Evolutionary conservation across 1,140 invertebrate species (phyloP).

Genomic region (Himalopsyche phryganea): DNA sequence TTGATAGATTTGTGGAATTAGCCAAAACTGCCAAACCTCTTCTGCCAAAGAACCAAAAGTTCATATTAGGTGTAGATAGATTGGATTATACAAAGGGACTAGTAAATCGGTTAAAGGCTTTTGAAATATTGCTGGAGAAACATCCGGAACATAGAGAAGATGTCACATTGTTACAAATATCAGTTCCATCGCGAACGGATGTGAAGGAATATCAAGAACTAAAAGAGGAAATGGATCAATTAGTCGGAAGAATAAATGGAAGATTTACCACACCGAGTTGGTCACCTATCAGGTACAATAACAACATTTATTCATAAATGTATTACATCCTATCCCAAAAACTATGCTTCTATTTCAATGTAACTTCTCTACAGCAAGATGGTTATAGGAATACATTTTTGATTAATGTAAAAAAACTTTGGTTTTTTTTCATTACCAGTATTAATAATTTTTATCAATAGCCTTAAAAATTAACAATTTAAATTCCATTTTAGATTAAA

Average conservation of each 20-base stretch:
- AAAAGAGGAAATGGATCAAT: constrained; percentile 86
- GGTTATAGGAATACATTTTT: too few species aligned
- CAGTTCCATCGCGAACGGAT: constrained; percentile 84
- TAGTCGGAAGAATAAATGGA: constrained; percentile 84
- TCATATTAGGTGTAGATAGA: constrained; percentile 82
- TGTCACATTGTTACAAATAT: constrained; percentile 78
- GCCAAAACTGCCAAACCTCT: constrained; percentile 75
- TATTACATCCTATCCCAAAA: too few species aligned
- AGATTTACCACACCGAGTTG: constrained; percentile 84
- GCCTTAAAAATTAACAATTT: too few species aligned
- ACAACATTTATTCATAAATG: not conserved
- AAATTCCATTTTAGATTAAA: too few species aligned
- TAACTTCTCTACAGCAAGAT: too few species aligned
- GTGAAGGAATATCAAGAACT: constrained; percentile 88
- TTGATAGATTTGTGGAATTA: constrained; percentile 78
- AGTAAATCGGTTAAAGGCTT: constrained; percentile 78
- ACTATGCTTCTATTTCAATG: too few species aligned
- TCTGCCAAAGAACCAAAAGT: constrained; percentile 69
- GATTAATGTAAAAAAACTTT: too few species aligned
- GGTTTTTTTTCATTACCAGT: too few species aligned
- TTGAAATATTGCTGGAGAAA: constrained; percentile 78
- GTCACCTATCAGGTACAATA: constrained; percentile 72
- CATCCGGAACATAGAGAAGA: constrained; percentile 84
- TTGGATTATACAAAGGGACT: constrained; percentile 90
- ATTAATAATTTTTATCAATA: too few species aligned